Percentiles rank a stretch among this genome's conserved stretches.
Evolutionary conservation across 1,140 invertebrate genomes (phyloP).

Genomic region (Pseudobourletiella spinata): DNA sequence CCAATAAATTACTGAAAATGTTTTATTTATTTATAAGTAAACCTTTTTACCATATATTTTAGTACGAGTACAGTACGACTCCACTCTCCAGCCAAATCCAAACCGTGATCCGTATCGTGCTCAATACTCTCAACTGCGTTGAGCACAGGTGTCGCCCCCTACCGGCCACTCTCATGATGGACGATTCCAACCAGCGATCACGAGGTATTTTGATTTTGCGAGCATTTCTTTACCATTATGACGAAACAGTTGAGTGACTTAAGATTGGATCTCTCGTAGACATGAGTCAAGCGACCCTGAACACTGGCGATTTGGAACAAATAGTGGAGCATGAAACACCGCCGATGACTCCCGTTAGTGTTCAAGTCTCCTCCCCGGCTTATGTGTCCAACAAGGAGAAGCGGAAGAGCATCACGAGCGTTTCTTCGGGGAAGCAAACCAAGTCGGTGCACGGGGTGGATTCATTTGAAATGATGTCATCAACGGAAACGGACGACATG

Average conservation of each 20-base stretch:
- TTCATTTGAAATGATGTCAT: conserved; percentile 44
- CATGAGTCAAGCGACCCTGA: conserved; percentile 61
- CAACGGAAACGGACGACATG: conserved; percentile 68
- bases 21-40: neutral
- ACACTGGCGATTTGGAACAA: conserved; percentile 43
- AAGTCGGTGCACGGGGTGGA: too few species aligned
- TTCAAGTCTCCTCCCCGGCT: conserved; percentile 13
- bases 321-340: conserved; percentile 35
- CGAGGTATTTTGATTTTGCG: conserved; percentile 48
- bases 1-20: too few species aligned
- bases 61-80: too few species aligned
- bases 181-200: conserved; percentile 54
- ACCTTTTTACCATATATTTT: too few species aligned
- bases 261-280: conserved; percentile 44
- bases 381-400: conserved; percentile 9
- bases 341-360: conserved; percentile 22
- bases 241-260: neutral
- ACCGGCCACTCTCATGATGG: conserved; percentile 64
- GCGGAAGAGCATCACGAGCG: conserved; percentile 23
- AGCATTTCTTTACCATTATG: neutral
- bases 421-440: conserved; percentile 11
- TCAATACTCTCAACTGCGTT: conserved; percentile 83
- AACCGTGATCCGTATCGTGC: too few species aligned
- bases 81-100: too few species aligned
- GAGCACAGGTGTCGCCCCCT: conserved; percentile 75